A percentile compares a stretch with the other conserved stretches of the same genome.
Conservation (phyloP, 2,113 vertebrate genomes). For the Ploceus nigricollis region DNA sequence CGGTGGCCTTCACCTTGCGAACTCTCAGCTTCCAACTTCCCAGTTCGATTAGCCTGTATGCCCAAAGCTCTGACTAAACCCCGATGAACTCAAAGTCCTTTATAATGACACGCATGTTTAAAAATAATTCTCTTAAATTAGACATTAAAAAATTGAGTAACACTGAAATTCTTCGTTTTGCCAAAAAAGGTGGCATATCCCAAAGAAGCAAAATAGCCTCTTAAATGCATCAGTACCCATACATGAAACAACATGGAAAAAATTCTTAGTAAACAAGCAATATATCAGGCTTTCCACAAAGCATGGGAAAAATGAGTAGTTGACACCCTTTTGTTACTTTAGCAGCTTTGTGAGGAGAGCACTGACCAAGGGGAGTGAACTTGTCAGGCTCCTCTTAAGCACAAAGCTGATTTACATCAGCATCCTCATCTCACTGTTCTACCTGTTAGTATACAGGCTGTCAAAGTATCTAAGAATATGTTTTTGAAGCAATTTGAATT, state of each 20-base stretch:
- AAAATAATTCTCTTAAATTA: not conserved
- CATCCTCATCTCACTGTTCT: not conserved
- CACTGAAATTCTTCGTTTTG: not conserved
- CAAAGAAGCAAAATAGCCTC: not conserved
- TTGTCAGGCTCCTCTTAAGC: not conserved
- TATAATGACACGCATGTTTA: accelerated
- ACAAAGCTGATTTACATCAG: not conserved
- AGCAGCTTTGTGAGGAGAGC: not conserved
- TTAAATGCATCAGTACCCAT: not conserved
- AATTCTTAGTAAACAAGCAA: not conserved
- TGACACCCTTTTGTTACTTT: not conserved
- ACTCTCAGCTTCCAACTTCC: not conserved
- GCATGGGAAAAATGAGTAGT: not conserved
- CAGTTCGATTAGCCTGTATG: not conserved
- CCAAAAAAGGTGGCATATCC: not conserved
- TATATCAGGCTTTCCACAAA: not conserved
- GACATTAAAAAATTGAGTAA: not conserved
- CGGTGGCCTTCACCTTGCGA: not conserved
- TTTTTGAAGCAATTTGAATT: not conserved
- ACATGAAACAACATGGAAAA: not conserved
- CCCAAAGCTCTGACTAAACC: not conserved
- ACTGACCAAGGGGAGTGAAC: not conserved
- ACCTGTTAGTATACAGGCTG: not conserved
- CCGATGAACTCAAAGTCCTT: not conserved
- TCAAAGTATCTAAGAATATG: not conserved